Evolutionary conservation across 2,888 invertebrate species (phyloP), one percentile per base, ranked within the genome.

Genomic region (Thalpophila matura): DNA sequence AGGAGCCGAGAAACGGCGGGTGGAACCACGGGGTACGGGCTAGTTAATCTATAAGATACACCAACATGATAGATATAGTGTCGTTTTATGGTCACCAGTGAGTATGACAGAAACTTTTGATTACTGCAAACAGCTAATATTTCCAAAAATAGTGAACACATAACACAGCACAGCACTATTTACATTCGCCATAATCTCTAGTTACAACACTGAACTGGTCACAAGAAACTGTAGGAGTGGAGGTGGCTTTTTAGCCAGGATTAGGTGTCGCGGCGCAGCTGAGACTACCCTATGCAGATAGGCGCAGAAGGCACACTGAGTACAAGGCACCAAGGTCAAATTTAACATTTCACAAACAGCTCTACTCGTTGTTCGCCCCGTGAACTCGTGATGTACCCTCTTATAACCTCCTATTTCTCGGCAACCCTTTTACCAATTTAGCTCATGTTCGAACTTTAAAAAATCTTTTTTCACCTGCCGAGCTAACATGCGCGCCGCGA

Each of bases 161-260:
- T 37, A 55, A 37, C 35, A 60, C 27, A 27, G 31, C n/a, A n/a
- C 31, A 24, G 26, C 29, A 42, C 24, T 60, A 38, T 73, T 73
- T 70, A 45, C 66, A 70, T 42, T 45, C 27, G 54, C 45, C 43
- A 50, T 74, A 74, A 74, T 70, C 66, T 74, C 42, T 22, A 59
- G 47, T 74, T 65, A 38, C 70, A 62, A 77, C 74, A 66, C 43
- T 20, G 55, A 66, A 70, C 77, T 70, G 62, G 38, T 62, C 53
- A 33, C 77, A 77, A 71, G 73, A 71, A 69, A 73, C 61, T 61
- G 61, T 46, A 51, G 68, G 71, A 61, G 71, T 61, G 61, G 45
- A 51, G 68, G 71, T 63, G 71, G 74, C 66, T 77, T 77, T 74
- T 77, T 66, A 74, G 77, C 71, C 60, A 60, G 76, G 76, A 76